These are phyloP conservation scores for Hirtodrosophila confusa DNA, from an alignment of 2,888 invertebrate genomes.

Conservation along the genomic window DNA sequence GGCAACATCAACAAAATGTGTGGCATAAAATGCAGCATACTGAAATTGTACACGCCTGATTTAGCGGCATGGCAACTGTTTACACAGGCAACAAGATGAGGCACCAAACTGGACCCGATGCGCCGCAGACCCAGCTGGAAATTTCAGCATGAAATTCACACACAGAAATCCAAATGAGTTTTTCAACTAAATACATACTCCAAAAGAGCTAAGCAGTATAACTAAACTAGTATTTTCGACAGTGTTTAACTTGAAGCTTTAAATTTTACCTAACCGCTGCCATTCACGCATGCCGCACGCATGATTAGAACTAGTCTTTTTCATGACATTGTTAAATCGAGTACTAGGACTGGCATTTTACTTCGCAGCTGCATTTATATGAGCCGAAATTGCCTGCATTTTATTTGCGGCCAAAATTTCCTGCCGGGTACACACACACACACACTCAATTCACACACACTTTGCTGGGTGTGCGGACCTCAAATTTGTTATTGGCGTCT, in stretches of 20 bases:
- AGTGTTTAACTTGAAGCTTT: too few species aligned
- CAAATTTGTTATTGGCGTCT: slow-evolving; percentile 55
- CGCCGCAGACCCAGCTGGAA: slow-evolving; percentile 36
- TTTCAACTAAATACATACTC: too few species aligned
- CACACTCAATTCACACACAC: not conserved
- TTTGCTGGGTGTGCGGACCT: slow-evolving; percentile 17
- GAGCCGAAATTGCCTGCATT: too few species aligned
- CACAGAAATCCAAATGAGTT: not conserved
- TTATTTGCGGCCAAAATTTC: not conserved
- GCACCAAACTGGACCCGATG: slow-evolving; percentile 44
- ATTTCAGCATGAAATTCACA: slow-evolving; percentile 3
- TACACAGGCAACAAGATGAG: slow-evolving; percentile 65
- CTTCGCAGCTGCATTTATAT: too few species aligned
- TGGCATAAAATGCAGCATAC: slow-evolving; percentile 63
- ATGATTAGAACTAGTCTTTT: too few species aligned
- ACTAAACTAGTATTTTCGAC: too few species aligned
- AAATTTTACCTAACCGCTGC: too few species aligned
- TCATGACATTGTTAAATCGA: too few species aligned
- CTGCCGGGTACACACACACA: slow-evolving; percentile 13
- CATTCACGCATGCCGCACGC: too few species aligned
- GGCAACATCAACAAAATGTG: slow-evolving; percentile 58
- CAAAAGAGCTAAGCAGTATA: too few species aligned
- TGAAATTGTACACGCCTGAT: slow-evolving; percentile 69
- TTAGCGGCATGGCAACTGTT: slow-evolving; percentile 66
- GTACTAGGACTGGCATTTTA: not conserved